A percentile compares a stretch with the other conserved stretches of the same genome.
phyloP scores from a whole-genome alignment of 2,888 invertebrate species.

The Seira musarum region DNA sequence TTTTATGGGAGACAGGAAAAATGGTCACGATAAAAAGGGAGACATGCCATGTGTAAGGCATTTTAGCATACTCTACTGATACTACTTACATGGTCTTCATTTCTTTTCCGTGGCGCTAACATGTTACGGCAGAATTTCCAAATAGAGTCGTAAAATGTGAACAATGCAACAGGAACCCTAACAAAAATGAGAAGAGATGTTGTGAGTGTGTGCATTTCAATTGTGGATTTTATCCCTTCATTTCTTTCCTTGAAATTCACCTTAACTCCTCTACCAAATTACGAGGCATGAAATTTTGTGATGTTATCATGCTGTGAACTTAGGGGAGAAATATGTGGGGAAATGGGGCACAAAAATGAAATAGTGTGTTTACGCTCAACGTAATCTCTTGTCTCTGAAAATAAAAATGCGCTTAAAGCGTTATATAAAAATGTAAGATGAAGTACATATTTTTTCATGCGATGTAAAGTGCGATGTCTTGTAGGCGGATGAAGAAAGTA shows the following conservation, averaged over 20 bases:
- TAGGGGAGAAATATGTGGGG: background rate
- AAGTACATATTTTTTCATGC: background rate
- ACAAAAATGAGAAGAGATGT: background rate
- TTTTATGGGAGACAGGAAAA: background rate
- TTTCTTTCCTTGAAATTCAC: background rate
- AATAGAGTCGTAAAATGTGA: background rate
- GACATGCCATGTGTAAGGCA: background rate
- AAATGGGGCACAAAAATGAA: slow-evolving; percentile 1
- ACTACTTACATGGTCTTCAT: background rate
- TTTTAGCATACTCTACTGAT: too few species aligned
- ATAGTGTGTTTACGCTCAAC: slow-evolving; percentile 7
- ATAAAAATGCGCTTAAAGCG: background rate
- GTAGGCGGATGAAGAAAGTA: slow-evolving; percentile 6
- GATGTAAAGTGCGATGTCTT: slow-evolving; percentile 20
- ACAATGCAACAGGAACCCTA: background rate
- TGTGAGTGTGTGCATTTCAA: background rate
- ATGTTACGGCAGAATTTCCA: background rate
- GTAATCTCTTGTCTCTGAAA: slow-evolving; percentile 3
- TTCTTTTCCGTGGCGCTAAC: background rate
- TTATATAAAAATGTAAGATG: background rate
- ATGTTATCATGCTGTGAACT: background rate
- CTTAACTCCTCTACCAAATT: background rate
- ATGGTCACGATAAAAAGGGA: background rate
- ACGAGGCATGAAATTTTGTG: background rate
- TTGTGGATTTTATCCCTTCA: background rate